Percentiles rank a stretch among this genome's conserved stretches.
These are phyloP conservation scores for Paramisgurnus dabryanus DNA, from an alignment of 2,113 vertebrate genomes.

Conservation along the genomic window DNA sequence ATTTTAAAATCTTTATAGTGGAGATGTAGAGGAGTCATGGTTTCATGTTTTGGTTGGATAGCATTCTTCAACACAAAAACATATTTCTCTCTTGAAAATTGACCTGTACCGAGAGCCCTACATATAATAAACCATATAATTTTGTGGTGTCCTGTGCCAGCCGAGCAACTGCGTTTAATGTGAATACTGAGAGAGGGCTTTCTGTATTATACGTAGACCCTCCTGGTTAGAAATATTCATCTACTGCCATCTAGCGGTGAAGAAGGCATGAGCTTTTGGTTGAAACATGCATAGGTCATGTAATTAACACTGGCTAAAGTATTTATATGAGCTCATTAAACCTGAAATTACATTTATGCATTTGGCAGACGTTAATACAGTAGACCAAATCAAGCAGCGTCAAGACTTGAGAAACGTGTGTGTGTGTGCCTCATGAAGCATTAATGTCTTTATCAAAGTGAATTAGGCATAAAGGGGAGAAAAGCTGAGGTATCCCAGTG, in stretches of 20 bases:
- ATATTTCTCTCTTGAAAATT: no score
- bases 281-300: background rate
- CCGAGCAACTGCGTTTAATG: no score
- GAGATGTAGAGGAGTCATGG: background rate
- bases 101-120: no score
- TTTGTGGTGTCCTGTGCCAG: no score
- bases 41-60: background rate
- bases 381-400: background rate
- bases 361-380: background rate
- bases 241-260: conserved; percentile 66
- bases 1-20: background rate
- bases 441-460: conserved; percentile 48
- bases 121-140: no score
- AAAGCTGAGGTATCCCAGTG: conserved; percentile 32
- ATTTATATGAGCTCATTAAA: background rate
- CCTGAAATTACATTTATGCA: background rate
- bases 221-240: conserved; percentile 20
- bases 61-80: no score
- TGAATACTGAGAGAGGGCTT: no score
- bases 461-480: conserved; percentile 39
- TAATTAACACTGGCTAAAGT: background rate
- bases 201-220: no score
- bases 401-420: background rate
- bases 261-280: background rate
- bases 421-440: background rate